A percentile compares a stretch with the other conserved stretches of the same genome.
Conservation (phyloP, 2,113 vertebrate genomes). For the Poeciliopsis turrubarensis region DNA sequence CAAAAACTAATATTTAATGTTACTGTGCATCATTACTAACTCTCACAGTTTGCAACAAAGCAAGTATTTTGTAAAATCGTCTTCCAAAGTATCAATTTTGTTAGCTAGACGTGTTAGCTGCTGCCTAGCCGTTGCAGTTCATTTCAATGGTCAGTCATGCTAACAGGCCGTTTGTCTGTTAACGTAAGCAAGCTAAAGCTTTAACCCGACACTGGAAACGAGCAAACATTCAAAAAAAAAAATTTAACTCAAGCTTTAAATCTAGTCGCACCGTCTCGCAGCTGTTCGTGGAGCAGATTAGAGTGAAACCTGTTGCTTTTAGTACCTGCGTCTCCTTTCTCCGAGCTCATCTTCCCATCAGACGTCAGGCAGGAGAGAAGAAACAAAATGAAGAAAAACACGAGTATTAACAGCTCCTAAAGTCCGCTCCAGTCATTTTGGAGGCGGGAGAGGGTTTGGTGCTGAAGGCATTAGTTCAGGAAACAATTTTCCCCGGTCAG, state of each 20-base stretch:
- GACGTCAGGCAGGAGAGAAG: constrained; percentile 12
- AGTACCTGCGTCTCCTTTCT: constrained; percentile 58
- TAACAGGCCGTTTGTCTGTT: constrained; percentile 31
- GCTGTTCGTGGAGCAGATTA: neutral
- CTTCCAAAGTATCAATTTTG: neutral
- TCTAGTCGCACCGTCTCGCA: neutral
- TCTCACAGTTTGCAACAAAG: neutral
- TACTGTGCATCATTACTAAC: neutral
- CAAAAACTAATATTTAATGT: neutral
- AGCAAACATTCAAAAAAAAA: neutral
- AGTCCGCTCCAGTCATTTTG: constrained; percentile 10
- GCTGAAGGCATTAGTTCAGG: constrained; percentile 70
- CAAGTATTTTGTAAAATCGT: neutral
- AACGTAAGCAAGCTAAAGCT: constrained; percentile 13
- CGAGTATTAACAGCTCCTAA: neutral
- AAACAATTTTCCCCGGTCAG: constrained; percentile 83
- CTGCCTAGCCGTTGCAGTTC: constrained; percentile 34
- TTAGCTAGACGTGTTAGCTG: constrained; percentile 27
- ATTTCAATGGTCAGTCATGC: constrained; percentile 18
- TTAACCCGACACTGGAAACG: neutral
- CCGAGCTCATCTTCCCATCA: constrained; percentile 52
- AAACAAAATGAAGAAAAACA: neutral
- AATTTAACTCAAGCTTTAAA: neutral
- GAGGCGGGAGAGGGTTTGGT: neutral
- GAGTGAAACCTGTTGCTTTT: constrained; percentile 4